Evolutionary conservation across 2,797 vertebrate genomes (phyloP).

Genomic region (Vireo griseus): DNA sequence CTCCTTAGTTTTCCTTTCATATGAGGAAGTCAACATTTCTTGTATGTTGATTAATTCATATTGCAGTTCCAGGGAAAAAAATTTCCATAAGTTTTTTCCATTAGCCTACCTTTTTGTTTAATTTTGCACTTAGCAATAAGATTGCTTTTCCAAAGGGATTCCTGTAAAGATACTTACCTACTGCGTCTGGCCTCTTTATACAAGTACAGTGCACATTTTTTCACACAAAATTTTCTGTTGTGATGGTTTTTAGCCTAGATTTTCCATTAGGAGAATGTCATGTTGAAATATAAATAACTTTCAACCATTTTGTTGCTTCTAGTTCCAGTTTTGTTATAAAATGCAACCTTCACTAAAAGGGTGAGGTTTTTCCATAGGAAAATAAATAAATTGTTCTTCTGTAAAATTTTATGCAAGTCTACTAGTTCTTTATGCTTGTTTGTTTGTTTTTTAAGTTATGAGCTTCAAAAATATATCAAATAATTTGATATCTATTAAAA

Average conservation of each 20-base stretch:
- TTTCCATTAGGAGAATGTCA: background rate
- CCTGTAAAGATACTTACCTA: background rate
- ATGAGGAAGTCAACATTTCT: background rate
- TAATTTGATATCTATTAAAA: background rate
- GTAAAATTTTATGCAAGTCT: background rate
- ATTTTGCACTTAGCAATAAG: background rate
- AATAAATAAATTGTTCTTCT: background rate
- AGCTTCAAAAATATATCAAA: background rate
- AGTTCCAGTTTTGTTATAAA: background rate
- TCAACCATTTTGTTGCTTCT: background rate
- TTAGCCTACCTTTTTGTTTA: background rate
- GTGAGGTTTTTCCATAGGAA: fast-evolving
- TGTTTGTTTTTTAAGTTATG: background rate
- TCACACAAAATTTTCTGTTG: background rate
- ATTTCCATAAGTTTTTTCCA: background rate
- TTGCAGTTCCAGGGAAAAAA: background rate
- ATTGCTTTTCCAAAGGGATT: background rate
- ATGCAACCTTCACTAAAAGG: background rate
- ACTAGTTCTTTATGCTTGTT: background rate
- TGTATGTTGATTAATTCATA: background rate
- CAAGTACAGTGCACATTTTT: background rate
- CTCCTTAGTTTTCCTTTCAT: background rate
- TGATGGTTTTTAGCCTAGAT: background rate
- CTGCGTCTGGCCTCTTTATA: background rate
- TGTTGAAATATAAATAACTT: background rate